These are phyloP conservation scores for Clamator glandarius DNA, from an alignment of 2,797 vertebrate genomes.

Conservation along the genomic window DNA sequence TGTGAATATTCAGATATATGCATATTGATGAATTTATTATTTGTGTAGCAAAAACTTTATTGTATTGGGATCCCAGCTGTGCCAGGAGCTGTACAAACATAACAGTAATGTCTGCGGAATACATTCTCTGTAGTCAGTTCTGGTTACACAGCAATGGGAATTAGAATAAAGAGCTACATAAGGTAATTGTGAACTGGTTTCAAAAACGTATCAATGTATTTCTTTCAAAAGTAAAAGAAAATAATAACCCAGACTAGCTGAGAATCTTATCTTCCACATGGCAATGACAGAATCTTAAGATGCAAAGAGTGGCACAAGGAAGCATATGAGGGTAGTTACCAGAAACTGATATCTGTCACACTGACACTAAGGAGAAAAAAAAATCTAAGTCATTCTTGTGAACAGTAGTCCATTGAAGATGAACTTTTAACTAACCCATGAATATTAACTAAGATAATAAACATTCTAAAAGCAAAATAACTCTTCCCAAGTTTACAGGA, in stretches of 20 bases:
- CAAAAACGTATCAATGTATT: not conserved
- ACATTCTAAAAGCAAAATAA: not conserved
- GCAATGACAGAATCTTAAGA: not conserved
- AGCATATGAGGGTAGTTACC: not conserved
- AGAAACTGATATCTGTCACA: not conserved
- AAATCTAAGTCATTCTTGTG: not conserved
- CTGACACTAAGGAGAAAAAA: not conserved
- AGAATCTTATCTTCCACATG: not conserved
- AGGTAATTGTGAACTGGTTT: conserved; percentile 7
- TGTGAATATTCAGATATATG: conserved; percentile 64
- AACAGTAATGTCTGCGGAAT: not conserved
- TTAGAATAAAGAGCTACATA: conserved; percentile 42
- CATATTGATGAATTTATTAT: conserved; percentile 54
- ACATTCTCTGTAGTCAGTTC: not conserved
- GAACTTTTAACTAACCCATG: not conserved
- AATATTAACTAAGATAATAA: not conserved
- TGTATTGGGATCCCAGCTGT: conserved; percentile 41
- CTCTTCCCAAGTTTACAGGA: not conserved
- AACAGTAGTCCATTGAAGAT: not conserved
- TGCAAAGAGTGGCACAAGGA: not conserved
- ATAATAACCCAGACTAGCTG: not conserved
- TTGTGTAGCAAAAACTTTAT: conserved; percentile 46
- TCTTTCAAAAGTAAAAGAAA: not conserved
- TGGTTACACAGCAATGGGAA: not conserved
- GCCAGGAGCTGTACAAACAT: conserved; percentile 12